Conservation (phyloP, 2,888 invertebrate species). For the Masnerella sp. region DNA sequence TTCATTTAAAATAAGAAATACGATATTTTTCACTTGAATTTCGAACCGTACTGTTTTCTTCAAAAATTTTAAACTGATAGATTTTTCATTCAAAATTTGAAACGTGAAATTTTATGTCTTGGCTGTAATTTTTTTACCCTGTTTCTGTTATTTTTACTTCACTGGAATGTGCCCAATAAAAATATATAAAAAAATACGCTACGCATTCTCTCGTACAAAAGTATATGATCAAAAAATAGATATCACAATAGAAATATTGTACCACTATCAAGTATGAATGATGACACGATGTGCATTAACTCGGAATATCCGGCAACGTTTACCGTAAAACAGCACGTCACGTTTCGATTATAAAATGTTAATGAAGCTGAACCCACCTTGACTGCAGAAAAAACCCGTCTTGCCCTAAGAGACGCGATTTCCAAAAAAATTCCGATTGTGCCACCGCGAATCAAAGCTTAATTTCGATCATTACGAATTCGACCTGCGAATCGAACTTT, state of each 20-base stretch:
- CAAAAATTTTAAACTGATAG: too few relatives aligned
- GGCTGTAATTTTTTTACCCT: too few relatives aligned
- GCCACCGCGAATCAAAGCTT: constrained; percentile 8
- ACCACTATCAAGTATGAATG: neutral
- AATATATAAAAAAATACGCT: constrained; percentile 13
- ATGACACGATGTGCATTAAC: constrained; percentile 9
- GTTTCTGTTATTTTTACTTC: too few relatives aligned
- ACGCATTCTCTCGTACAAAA: constrained; percentile 13
- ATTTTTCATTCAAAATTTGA: too few relatives aligned
- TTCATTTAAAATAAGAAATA: too few relatives aligned
- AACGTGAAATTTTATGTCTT: too few relatives aligned
- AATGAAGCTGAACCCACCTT: constrained; percentile 73
- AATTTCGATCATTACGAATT: neutral
- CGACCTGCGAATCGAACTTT: neutral
- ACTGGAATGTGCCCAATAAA: too few relatives aligned
- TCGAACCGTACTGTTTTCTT: too few relatives aligned
- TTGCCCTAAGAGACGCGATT: constrained; percentile 65
- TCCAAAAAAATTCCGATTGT: constrained; percentile 1
- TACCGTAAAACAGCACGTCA: constrained; percentile 1
- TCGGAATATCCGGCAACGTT: constrained; percentile 1
- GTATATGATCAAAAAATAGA: constrained; percentile 5
- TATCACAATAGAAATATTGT: constrained; percentile 29
- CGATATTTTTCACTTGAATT: too few relatives aligned
- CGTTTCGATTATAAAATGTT: constrained; percentile 58
- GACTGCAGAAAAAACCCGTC: constrained; percentile 66